These are phyloP conservation scores for Drosophila ironensis DNA, from an alignment of 1,140 invertebrate species.

Conservation along the genomic window DNA sequence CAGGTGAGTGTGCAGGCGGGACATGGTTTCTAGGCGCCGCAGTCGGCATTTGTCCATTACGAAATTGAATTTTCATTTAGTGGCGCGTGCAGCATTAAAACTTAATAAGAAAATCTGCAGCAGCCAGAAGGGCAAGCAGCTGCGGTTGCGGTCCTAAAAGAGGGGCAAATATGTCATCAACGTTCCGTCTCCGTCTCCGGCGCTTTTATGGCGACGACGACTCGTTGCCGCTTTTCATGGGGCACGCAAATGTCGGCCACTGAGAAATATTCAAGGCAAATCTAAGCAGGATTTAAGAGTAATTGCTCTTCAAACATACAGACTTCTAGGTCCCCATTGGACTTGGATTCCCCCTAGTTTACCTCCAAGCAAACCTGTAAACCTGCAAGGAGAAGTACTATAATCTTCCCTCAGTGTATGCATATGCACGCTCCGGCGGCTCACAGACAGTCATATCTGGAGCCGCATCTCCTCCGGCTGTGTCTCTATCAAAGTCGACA, in stretches of 20 bases:
- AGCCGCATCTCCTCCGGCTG: slow-evolving; percentile 28
- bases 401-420: slow-evolving; percentile 16
- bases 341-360: no score
- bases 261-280: background rate
- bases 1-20: slow-evolving; percentile 87
- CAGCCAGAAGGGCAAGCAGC: slow-evolving; percentile 13
- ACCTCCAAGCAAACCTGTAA: no score
- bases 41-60: slow-evolving; percentile 67
- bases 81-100: slow-evolving; percentile 69
- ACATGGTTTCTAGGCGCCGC: background rate
- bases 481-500: slow-evolving; percentile 64
- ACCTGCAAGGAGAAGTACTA: no score
- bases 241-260: slow-evolving; percentile 20
- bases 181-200: slow-evolving; percentile 13
- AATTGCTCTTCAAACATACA: no score
- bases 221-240: slow-evolving; percentile 52
- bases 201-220: slow-evolving; percentile 62
- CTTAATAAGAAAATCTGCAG: slow-evolving; percentile 78
- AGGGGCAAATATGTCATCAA: slow-evolving; percentile 65
- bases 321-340: no score
- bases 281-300: no score
- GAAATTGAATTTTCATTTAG: slow-evolving; percentile 77
- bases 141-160: slow-evolving; percentile 28
- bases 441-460: slow-evolving; percentile 40
- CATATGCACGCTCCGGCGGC: slow-evolving; percentile 18